Conservation (phyloP, 2,888 invertebrate species). For the Boloria euphrosyne region DNA sequence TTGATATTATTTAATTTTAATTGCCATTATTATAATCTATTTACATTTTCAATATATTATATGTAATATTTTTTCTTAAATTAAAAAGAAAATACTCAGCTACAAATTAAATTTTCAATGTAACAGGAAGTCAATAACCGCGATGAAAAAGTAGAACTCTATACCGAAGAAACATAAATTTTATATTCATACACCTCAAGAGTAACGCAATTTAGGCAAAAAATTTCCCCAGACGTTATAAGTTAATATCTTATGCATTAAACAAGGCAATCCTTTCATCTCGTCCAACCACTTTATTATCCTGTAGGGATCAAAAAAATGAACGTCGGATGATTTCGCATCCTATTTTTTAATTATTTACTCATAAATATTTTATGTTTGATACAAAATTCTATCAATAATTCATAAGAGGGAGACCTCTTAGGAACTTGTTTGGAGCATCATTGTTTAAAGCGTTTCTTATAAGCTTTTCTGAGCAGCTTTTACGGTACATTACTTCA, state of each 20-base stretch:
- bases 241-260: conserved; percentile 30
- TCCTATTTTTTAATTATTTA: conserved; percentile 44
- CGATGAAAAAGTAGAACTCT: too few species aligned
- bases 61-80: too few species aligned
- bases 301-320: conserved; percentile 24
- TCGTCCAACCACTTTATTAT: conserved; percentile 8
- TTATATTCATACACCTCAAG: too few species aligned
- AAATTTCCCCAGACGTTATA: conserved; percentile 15
- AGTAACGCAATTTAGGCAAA: background rate
- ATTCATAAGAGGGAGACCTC: conserved; percentile 38
- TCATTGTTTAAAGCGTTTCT: background rate
- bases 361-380: conserved; percentile 45
- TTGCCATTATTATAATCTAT: too few species aligned
- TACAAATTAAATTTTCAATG: too few species aligned
- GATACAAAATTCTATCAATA: conserved; percentile 45
- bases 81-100: too few species aligned
- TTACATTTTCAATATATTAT: too few species aligned
- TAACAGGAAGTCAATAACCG: too few species aligned
- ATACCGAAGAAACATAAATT: too few species aligned
- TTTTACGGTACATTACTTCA: conserved; percentile 5
- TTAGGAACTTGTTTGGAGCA: background rate
- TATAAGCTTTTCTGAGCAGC: background rate
- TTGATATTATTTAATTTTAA: too few species aligned
- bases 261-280: conserved; percentile 17
- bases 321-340: conserved; percentile 37